Conservation (phyloP, 2,888 invertebrate species). For the Lasius fuliginosus region DNA sequence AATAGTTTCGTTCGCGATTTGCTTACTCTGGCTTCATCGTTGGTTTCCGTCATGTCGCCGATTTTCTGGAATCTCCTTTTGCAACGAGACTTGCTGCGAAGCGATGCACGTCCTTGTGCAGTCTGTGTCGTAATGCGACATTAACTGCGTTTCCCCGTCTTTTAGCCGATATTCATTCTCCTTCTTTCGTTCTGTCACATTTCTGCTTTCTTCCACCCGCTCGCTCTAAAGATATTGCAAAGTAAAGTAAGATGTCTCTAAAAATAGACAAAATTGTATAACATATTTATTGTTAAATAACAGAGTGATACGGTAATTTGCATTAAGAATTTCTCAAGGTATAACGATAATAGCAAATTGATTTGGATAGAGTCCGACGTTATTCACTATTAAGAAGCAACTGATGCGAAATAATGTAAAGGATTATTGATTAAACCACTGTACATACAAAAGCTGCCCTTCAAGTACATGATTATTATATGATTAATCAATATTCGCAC, state of each 20-base stretch:
- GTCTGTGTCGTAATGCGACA: constrained; percentile 82
- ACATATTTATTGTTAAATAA: constrained; percentile 14
- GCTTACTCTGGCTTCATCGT: constrained; percentile 84
- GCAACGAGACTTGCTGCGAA: constrained; percentile 19
- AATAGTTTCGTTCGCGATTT: constrained; percentile 27
- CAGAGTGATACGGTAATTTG: not conserved
- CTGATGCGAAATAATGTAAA: constrained; percentile 57
- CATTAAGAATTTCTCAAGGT: not conserved
- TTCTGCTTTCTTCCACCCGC: constrained; percentile 49
- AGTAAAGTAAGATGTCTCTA: not conserved
- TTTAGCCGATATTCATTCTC: constrained; percentile 72
- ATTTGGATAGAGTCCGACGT: not conserved
- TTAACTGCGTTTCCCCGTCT: constrained; percentile 79
- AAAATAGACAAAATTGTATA: not conserved
- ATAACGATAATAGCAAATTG: not conserved
- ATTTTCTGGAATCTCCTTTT: constrained; percentile 37
- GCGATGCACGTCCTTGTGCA: constrained; percentile 75
- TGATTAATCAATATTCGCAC: not conserved
- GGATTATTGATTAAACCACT: constrained; percentile 61
- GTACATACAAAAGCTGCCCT: constrained; percentile 50
- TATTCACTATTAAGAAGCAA: constrained; percentile 46
- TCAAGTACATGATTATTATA: constrained; percentile 21
- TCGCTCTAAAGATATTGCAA: constrained; percentile 33
- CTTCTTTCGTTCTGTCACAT: constrained; percentile 64
- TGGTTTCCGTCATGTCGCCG: constrained; percentile 80